A percentile compares a stretch with the other conserved stretches of the same genome.
These are phyloP conservation scores for Poecilobothrus nobilitatus DNA, from an alignment of 2,888 invertebrate genomes.

Conservation along the genomic window DNA sequence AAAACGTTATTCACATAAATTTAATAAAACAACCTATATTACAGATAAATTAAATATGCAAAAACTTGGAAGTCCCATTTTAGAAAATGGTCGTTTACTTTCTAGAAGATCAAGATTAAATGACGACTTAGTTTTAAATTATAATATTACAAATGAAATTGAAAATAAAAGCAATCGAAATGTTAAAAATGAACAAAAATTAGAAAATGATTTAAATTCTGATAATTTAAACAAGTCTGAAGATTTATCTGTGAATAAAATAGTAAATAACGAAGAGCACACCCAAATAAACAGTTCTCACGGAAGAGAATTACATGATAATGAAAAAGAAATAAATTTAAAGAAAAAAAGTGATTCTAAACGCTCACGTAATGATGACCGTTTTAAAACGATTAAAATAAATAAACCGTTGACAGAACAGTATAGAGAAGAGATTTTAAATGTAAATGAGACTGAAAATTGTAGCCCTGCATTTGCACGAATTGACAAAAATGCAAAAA, in stretches of 20 bases:
- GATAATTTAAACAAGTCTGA: neutral
- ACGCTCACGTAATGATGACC: slow-evolving; percentile 39
- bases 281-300: too few relatives aligned
- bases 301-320: neutral
- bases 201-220: neutral
- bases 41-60: neutral
- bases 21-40: slow-evolving; percentile 5
- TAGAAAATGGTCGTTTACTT: neutral
- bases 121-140: neutral
- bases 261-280: neutral
- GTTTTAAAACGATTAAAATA: slow-evolving; percentile 44
- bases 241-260: neutral
- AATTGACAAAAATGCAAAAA: slow-evolving; percentile 26
- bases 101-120: neutral
- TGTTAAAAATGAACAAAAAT: too few relatives aligned
- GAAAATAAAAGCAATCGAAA: neutral
- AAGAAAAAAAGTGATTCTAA: slow-evolving; percentile 20
- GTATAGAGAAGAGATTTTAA: slow-evolving; percentile 34
- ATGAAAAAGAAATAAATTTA: neutral
- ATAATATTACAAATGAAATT: neutral
- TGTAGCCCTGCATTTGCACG: slow-evolving; percentile 29
- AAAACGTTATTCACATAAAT: slow-evolving; percentile 29
- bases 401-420: slow-evolving; percentile 27
- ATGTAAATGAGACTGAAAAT: slow-evolving; percentile 2
- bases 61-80: neutral